These are phyloP conservation scores for Ophion ellenae DNA, from an alignment of 2,888 invertebrate genomes.

Conservation along the genomic window DNA sequence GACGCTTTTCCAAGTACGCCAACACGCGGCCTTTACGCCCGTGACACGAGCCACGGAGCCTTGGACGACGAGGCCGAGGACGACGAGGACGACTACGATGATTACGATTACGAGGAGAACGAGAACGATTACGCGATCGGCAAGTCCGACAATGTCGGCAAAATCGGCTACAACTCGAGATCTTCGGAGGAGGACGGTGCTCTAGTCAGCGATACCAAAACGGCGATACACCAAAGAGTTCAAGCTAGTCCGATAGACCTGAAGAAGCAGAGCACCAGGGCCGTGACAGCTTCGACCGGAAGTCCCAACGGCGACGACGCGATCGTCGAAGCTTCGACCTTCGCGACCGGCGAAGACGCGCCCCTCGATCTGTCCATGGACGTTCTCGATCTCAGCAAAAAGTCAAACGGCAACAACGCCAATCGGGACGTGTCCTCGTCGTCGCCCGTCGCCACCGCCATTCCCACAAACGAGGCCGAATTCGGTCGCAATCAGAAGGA, in stretches of 20 bases:
- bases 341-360: conserved; percentile 78
- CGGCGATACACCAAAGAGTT: conserved; percentile 79
- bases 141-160: conserved; percentile 41
- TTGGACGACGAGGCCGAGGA: conserved; percentile 10
- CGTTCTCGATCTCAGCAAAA: conserved; percentile 93
- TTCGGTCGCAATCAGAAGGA: conserved; percentile 64
- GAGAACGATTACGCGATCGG: conserved; percentile 5
- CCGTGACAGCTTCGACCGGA: neutral
- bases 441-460: conserved; percentile 31
- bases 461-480: conserved; percentile 41
- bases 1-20: conserved; percentile 64
- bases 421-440: neutral
- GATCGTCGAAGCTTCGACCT: conserved; percentile 34
- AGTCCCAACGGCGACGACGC: conserved; percentile 46
- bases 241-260: conserved; percentile 80
- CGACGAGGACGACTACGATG: conserved; percentile 39
- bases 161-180: conserved; percentile 84
- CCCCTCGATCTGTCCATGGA: conserved; percentile 91
- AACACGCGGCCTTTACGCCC: conserved; percentile 65
- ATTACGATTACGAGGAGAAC: conserved; percentile 79
- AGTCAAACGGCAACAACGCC: conserved; percentile 78
- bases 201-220: conserved; percentile 81
- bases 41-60: conserved; percentile 70
- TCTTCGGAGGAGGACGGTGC: conserved; percentile 77
- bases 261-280: conserved; percentile 68